Conservation (phyloP, 2,888 invertebrate genomes). For the Euspilapteryx auroguttella region DNA sequence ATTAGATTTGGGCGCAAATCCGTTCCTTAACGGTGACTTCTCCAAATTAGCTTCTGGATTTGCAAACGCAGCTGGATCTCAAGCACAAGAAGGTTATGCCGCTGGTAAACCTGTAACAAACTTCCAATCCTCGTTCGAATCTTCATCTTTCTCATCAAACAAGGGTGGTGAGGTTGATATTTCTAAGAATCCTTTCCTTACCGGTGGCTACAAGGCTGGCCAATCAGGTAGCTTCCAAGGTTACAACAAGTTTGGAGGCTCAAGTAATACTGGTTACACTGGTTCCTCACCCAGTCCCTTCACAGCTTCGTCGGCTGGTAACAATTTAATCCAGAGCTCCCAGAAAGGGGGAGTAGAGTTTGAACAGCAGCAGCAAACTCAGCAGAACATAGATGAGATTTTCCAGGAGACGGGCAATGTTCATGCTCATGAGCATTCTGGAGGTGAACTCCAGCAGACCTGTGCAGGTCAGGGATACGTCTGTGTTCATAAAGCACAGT, state of each 20-base stretch:
- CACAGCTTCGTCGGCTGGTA: constrained; percentile 21
- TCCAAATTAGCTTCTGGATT: constrained; percentile 12
- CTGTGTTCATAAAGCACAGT: constrained; percentile 64
- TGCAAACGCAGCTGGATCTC: constrained; percentile 2
- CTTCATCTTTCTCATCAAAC: constrained; percentile 23
- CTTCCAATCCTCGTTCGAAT: constrained; percentile 24
- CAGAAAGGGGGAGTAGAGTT: constrained; percentile 31
- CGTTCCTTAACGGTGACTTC: constrained; percentile 31
- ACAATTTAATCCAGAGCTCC: constrained; percentile 28
- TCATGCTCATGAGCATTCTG: constrained; percentile 20
- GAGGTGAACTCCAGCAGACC: constrained; percentile 43
- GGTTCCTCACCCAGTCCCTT: constrained; percentile 43
- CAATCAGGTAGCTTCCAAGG: constrained; percentile 4
- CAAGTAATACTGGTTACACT: constrained; percentile 17
- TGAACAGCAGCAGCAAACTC: constrained; percentile 28
- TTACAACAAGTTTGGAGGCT: constrained; percentile 20
- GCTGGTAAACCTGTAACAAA: constrained; percentile 11
- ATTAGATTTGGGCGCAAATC: constrained; percentile 21
- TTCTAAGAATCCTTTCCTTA: constrained; percentile 31
- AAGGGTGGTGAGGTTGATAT: constrained; percentile 26
- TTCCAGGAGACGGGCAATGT: constrained; percentile 35
- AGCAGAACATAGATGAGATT: constrained; percentile 31
- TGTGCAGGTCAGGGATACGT: constrained; percentile 63
- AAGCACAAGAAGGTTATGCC: not conserved
- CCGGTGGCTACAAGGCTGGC: constrained; percentile 14